Evolutionary conservation across 2,797 vertebrate genomes (phyloP).

Genomic region (Peromyscus eremicus): DNA sequence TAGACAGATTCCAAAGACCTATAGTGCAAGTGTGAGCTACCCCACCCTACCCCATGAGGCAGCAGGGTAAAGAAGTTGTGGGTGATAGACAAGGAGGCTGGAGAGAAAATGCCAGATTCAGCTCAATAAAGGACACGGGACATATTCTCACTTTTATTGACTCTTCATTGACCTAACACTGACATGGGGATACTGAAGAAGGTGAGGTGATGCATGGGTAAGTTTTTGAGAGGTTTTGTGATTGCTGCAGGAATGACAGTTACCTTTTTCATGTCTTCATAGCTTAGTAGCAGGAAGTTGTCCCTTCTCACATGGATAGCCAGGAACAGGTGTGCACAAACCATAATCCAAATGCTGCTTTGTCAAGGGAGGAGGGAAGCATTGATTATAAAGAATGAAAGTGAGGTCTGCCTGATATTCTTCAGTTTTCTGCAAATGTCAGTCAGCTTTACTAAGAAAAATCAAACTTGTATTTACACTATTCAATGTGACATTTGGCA

Average conservation of each 20-base stretch:
- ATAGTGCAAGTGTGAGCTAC: no score
- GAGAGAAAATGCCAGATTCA: background rate
- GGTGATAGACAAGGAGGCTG: background rate
- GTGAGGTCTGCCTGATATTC: background rate
- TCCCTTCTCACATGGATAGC: conserved; percentile 86
- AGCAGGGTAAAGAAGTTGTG: no score
- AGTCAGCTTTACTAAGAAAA: background rate
- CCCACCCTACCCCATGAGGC: no score
- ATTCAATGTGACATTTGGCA: no score
- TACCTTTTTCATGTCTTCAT: conserved; percentile 85
- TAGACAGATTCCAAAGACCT: no score
- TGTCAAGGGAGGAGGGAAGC: no score
- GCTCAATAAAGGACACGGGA: background rate
- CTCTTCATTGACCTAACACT: background rate
- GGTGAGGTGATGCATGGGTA: background rate
- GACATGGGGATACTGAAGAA: background rate
- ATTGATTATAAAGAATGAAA: no score
- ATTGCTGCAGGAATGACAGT: fast-evolving
- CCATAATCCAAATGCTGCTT: conserved; percentile 47
- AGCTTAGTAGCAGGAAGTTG: conserved; percentile 89
- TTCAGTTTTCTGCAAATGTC: background rate
- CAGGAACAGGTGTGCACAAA: conserved; percentile 88
- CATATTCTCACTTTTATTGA: background rate
- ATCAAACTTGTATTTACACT: background rate
- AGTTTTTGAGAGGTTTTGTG: fast-evolving